Base-by-base conservation (phyloP, 2,888 invertebrate species). In the Archaeoteleia sp. region DNA sequence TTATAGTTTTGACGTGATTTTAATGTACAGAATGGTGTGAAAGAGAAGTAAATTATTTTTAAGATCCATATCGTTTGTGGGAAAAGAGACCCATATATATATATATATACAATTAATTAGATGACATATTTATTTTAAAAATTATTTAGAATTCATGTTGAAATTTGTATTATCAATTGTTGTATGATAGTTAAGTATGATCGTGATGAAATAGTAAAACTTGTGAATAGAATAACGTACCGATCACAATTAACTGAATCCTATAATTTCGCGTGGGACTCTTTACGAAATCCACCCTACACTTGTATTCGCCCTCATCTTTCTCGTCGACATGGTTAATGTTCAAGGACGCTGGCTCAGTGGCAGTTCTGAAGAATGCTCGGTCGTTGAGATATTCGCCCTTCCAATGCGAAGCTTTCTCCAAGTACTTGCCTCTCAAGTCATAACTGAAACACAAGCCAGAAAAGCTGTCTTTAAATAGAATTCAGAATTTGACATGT, bases 261-360 rank as follows among this genome's bases (percentile, higher is more conserved):
- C 92, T 90, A 63, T 91, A 90, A 83, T 94, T 93, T 72, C 90
- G 90, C 6, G 94, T 94, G 0, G 93, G 93, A 4, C 93, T 93
- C 73, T 91, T 90, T 76, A 91, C 89, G 86, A 93, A 94, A 86
- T 95, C 94, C 42, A 94, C 93, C 58, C 94, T 86, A 83, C 95
- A 95, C 63, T 93, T 88, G 85, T 94, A 94, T 73, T 92, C 88
- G 4, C 93, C 94, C 46, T 91, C 91, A 82, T 95, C 94, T 10
- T 88, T 85, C 73, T 89, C 88, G 66, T 87, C 86, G 58, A 93
- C 87, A 73, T 87, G 89, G 80, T 91, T 90, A 54, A 92, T 89
- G 73, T 91, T 90, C 51, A 92, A 87, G 23, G 91, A 89, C 3
- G 92, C 90, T 0, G 93, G 92, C 10, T 91, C 90, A 5, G 90